Evolutionary conservation across 2,888 invertebrate species (phyloP).

Genomic region (Troides oblongomaculatus): DNA sequence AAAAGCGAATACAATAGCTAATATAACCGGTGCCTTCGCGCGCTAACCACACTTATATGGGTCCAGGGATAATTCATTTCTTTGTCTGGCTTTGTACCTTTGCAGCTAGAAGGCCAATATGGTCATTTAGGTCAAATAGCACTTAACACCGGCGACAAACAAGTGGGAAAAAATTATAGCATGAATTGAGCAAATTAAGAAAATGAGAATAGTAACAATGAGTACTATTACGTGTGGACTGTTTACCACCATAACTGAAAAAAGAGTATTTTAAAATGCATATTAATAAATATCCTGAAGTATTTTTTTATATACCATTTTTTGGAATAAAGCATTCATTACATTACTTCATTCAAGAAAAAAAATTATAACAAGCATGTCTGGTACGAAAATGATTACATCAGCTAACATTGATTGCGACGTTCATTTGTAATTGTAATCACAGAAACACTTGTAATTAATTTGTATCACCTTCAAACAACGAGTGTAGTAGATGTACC

Average conservation of each 20-base stretch:
- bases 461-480: not conserved
- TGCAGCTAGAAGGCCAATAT: constrained; percentile 53
- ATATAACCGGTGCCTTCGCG: constrained; percentile 32
- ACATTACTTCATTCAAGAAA: too few relatives aligned
- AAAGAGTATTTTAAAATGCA: not conserved
- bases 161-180: constrained; percentile 20
- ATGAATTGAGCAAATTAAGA: constrained; percentile 6
- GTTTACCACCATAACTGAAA: not conserved
- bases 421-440: constrained; percentile 3
- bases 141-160: constrained; percentile 41
- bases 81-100: constrained; percentile 34
- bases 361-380: not conserved
- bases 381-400: not conserved
- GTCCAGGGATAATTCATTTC: constrained; percentile 34
- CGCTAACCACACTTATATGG: constrained; percentile 26
- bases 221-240: not conserved
- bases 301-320: too few relatives aligned
- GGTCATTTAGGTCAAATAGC: constrained; percentile 70
- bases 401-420: not conserved
- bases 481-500: not conserved
- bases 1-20: constrained; percentile 17
- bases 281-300: not conserved
- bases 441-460: constrained; percentile 5
- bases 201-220: not conserved
- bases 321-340: too few relatives aligned